Evolutionary conservation across 2,888 invertebrate species (phyloP).

Genomic region (Myopa testacea): DNA sequence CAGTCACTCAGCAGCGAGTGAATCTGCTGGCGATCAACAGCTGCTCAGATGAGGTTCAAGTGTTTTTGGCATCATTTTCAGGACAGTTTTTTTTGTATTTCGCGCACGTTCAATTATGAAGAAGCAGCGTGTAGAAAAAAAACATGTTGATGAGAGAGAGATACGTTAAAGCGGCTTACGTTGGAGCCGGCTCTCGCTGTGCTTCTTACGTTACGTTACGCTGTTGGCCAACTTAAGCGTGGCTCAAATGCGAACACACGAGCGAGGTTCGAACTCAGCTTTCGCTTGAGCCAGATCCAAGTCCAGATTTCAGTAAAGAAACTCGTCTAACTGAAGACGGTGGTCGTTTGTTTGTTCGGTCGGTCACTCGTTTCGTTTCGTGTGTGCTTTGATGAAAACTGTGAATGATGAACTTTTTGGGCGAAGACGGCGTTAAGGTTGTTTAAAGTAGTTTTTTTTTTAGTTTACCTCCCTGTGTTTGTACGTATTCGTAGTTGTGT

Average conservation of each 20-base stretch:
- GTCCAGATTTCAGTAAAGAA: constrained; percentile 24
- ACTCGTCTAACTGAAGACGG: constrained; percentile 22
- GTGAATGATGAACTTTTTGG: background rate
- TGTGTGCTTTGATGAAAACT: too few species aligned
- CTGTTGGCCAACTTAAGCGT: constrained; percentile 8
- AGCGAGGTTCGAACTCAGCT: background rate
- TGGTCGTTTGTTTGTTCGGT: constrained; percentile 2
- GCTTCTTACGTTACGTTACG: background rate
- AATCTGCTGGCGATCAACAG: too few species aligned
- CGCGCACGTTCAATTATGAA: too few species aligned
- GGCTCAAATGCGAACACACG: constrained; percentile 3
- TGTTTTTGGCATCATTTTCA: too few species aligned
- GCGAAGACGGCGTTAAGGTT: background rate
- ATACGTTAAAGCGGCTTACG: background rate
- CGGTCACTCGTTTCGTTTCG: background rate
- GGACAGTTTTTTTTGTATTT: too few species aligned
- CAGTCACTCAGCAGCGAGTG: too few species aligned
- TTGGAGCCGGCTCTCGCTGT: background rate
- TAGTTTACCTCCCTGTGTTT: background rate
- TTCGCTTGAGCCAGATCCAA: constrained; percentile 25
- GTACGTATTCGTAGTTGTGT: background rate
- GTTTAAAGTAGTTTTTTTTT: background rate
- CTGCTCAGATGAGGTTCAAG: too few species aligned
- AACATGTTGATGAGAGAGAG: background rate
- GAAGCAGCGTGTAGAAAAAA: background rate